Conservation (phyloP, 2,797 vertebrate species). For the Sebastiscus albofasciatus region DNA sequence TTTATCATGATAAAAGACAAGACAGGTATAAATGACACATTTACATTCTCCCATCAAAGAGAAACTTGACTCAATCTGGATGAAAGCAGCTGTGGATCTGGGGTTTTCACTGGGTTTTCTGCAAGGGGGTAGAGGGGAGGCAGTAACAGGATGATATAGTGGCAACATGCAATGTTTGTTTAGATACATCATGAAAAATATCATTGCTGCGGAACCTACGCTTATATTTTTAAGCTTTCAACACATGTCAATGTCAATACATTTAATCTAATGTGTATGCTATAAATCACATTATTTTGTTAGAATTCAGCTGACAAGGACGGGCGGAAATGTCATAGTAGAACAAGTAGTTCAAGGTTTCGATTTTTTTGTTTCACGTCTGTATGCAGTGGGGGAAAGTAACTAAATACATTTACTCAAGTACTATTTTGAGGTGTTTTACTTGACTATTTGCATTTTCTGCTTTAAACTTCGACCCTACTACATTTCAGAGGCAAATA, state of each 20-base stretch:
- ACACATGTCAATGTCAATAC: not conserved
- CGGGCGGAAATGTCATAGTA: not conserved
- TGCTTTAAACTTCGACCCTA: not conserved
- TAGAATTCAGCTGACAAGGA: not conserved
- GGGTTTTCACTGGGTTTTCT: slow-evolving; percentile 34
- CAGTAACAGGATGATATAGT: slow-evolving; percentile 47
- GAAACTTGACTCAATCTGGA: slow-evolving; percentile 76
- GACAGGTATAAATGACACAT: slow-evolving; percentile 86
- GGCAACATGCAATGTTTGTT: slow-evolving; percentile 52
- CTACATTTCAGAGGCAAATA: not conserved
- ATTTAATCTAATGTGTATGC: not conserved
- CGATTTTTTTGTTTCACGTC: not conserved
- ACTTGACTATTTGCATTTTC: not conserved
- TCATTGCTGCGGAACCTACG: slow-evolving; percentile 7
- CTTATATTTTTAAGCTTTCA: slow-evolving; percentile 1
- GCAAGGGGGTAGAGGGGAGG: slow-evolving; percentile 21
- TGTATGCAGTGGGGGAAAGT: not conserved
- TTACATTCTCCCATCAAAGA: slow-evolving; percentile 80
- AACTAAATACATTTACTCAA: not conserved
- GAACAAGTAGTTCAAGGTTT: not conserved
- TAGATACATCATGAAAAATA: slow-evolving; percentile 35
- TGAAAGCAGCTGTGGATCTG: slow-evolving; percentile 62
- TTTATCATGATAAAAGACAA: slow-evolving; percentile 86
- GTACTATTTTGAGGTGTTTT: not conserved
- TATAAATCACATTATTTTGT: slow-evolving; percentile 19